These are phyloP conservation scores for Prochilodus magdalenae DNA, from an alignment of 2,113 vertebrate genomes.

Conservation along the genomic window DNA sequence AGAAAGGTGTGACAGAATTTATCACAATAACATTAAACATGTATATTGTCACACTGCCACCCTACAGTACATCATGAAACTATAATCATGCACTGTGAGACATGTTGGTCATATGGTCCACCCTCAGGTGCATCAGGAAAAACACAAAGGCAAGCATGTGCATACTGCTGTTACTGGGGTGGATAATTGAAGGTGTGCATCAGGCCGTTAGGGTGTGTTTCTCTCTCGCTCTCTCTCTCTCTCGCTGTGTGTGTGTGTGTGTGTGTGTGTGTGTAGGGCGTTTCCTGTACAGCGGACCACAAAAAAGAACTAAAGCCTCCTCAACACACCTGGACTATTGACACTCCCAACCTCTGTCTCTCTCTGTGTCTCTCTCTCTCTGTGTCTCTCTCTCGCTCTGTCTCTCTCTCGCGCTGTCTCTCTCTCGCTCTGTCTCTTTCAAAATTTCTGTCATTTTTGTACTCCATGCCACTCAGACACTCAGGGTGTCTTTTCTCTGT, in stretches of 20 bases:
- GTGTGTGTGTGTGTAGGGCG: background rate
- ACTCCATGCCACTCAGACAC: too few species aligned
- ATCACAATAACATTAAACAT: too few species aligned
- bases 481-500: too few species aligned
- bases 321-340: constrained; percentile 25
- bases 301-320: constrained; percentile 18
- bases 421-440: too few species aligned
- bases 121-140: background rate
- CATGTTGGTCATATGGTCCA: background rate
- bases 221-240: too few species aligned
- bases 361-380: background rate
- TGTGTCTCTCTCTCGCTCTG: background rate
- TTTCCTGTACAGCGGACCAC: constrained; percentile 19
- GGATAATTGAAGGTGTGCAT: background rate
- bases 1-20: too few species aligned
- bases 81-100: too few species aligned
- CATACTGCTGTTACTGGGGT: background rate
- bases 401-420: background rate
- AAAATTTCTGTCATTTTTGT: too few species aligned
- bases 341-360: background rate
- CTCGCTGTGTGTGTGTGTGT: background rate
- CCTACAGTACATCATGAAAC: too few species aligned
- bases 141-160: background rate
- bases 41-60: too few species aligned
- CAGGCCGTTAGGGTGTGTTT: constrained; percentile 24